Percentiles rank a stretch among this genome's conserved stretches.
Conservation (phyloP, 2,797 vertebrate species). For the Gallinago stenura region DNA sequence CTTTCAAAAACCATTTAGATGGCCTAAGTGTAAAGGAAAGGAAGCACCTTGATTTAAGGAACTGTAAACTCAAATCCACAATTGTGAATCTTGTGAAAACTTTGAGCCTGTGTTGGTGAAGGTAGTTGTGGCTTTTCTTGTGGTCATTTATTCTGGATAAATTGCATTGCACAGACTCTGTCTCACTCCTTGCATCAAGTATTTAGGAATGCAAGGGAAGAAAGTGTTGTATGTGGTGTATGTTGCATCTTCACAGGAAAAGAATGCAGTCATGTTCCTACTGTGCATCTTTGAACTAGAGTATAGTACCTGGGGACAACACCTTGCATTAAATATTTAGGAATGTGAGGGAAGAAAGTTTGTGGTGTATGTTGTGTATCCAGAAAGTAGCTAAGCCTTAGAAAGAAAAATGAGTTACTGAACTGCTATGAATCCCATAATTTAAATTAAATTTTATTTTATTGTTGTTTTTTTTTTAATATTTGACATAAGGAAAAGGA, state of each 20-base stretch:
- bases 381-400: neutral
- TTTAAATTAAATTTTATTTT: no score
- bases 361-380: no score
- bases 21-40: neutral
- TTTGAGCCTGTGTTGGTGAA: neutral
- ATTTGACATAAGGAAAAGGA: neutral
- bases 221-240: neutral
- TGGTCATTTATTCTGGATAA: neutral
- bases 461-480: no score
- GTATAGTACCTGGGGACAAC: no score
- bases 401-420: neutral
- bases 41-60: neutral
- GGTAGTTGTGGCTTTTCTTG: neutral
- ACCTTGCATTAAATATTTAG: no score
- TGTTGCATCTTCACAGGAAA: neutral
- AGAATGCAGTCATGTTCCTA: no score
- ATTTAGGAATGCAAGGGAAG: neutral
- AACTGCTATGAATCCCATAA: neutral
- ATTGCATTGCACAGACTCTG: neutral
- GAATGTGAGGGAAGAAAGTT: no score
- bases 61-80: neutral
- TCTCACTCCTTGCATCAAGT: neutral
- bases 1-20: neutral
- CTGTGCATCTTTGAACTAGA: neutral
- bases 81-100: accelerated